These are phyloP conservation scores for Enhydra lutris DNA, from an alignment of 2,113 vertebrate species.

Conservation along the genomic window DNA sequence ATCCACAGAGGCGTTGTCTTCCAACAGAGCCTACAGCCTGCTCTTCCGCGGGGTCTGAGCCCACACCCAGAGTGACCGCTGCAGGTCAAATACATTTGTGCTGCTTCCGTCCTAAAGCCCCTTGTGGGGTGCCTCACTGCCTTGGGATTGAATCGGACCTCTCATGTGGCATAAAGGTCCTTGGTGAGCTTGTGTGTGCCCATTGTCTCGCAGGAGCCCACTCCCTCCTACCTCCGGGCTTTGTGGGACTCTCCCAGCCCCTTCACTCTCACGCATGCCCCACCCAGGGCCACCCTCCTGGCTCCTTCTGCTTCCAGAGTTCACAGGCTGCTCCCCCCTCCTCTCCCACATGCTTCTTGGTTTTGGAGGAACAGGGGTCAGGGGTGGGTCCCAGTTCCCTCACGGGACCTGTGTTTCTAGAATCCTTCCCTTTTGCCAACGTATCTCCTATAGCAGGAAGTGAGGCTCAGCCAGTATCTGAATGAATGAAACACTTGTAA, in stretches of 20 bases:
- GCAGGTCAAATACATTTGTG: background rate
- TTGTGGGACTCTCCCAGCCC: background rate
- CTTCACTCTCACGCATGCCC: accelerated
- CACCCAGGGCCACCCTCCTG: accelerated
- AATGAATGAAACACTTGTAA: background rate
- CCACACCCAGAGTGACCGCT: background rate
- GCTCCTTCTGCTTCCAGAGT: background rate
- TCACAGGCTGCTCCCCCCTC: background rate
- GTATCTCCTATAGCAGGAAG: background rate
- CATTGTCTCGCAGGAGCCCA: background rate
- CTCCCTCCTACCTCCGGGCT: background rate
- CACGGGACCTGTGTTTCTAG: background rate
- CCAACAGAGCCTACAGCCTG: accelerated
- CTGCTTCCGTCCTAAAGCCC: background rate
- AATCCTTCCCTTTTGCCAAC: background rate
- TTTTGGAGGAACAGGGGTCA: background rate
- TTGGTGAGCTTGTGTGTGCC: too few species aligned
- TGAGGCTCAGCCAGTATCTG: background rate
- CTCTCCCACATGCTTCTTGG: background rate
- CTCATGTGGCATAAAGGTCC: too few species aligned
- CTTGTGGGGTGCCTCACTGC: too few species aligned
- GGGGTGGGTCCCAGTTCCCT: background rate
- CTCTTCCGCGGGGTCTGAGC: background rate
- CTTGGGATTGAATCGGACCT: background rate
- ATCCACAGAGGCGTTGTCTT: accelerated